phyloP scores from a whole-genome alignment of 2,113 vertebrate species.

The Gymnorhina tibicen region DNA sequence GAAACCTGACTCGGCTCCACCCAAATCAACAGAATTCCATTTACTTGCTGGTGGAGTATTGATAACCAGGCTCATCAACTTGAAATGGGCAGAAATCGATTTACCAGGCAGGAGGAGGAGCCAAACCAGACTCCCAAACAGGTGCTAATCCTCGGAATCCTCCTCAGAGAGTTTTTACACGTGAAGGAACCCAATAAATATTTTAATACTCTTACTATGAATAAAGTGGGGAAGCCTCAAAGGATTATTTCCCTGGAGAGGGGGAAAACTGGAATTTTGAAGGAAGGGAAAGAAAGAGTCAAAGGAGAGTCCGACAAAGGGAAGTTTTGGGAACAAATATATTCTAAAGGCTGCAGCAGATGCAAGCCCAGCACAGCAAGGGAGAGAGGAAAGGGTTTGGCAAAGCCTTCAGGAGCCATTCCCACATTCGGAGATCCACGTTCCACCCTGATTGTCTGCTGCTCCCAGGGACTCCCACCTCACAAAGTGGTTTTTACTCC shows the following conservation, averaged over 20 bases:
- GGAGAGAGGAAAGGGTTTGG: neutral
- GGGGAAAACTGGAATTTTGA: neutral
- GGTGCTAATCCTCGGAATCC: neutral
- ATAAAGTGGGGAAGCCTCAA: neutral
- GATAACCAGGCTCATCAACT: neutral
- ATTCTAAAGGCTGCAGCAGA: neutral
- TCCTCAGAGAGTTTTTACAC: neutral
- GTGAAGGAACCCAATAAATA: neutral
- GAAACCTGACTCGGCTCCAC: neutral
- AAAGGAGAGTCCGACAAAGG: neutral
- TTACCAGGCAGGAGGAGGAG: neutral
- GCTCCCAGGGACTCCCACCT: neutral
- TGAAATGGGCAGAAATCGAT: neutral
- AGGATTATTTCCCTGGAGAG: neutral
- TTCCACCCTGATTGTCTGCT: neutral
- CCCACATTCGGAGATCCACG: neutral
- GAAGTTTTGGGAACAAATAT: neutral
- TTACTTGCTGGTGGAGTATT: neutral
- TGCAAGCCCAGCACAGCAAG: neutral
- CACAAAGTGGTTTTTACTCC: neutral
- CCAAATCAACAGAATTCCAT: neutral
- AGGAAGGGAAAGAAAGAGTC: neutral
- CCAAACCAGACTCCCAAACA: neutral
- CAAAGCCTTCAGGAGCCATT: neutral
- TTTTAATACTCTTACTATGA: neutral